Percentiles rank a stretch among this genome's conserved stretches.
These are phyloP conservation scores for Drosophila anomelani DNA, from an alignment of 2,888 invertebrate species.

Conservation along the genomic window DNA sequence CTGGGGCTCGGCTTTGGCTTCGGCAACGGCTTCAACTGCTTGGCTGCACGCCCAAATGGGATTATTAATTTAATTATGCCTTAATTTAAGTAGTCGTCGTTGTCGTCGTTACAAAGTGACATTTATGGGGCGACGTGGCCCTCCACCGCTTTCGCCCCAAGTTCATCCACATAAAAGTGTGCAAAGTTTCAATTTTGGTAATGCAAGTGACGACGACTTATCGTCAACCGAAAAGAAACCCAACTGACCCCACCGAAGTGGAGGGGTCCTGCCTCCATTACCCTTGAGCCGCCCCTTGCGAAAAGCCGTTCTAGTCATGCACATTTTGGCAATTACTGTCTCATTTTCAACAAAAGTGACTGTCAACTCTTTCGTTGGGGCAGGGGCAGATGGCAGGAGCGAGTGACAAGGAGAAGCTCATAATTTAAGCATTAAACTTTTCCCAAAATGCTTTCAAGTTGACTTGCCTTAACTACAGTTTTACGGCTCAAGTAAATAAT, in stretches of 20 bases:
- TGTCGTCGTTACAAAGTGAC: slow-evolving; percentile 67
- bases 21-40: slow-evolving; percentile 49
- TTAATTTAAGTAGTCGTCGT: slow-evolving; percentile 78
- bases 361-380: slow-evolving; percentile 65
- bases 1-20: slow-evolving; percentile 42
- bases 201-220: slow-evolving; percentile 64
- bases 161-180: slow-evolving; percentile 48
- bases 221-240: slow-evolving; percentile 51
- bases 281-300: slow-evolving; percentile 28
- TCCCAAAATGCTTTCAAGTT: slow-evolving; percentile 80
- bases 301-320: slow-evolving; percentile 60
- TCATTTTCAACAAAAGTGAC: slow-evolving; percentile 75
- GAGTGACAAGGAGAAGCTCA: slow-evolving; percentile 60
- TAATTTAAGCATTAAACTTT: slow-evolving; percentile 80
- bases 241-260: slow-evolving; percentile 36
- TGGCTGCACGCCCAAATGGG: slow-evolving; percentile 76
- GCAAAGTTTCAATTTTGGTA: slow-evolving; percentile 69
- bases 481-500: slow-evolving; percentile 81
- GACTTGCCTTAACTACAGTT: slow-evolving; percentile 81
- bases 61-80: slow-evolving; percentile 83
- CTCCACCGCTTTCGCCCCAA: slow-evolving; percentile 3
- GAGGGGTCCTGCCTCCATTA: slow-evolving; percentile 9
- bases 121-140: slow-evolving; percentile 46
- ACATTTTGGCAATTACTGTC: slow-evolving; percentile 77
- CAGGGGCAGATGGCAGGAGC: slow-evolving; percentile 14